phyloP scores from a whole-genome alignment of 2,888 invertebrate genomes.

The Parnassius smintheus region DNA sequence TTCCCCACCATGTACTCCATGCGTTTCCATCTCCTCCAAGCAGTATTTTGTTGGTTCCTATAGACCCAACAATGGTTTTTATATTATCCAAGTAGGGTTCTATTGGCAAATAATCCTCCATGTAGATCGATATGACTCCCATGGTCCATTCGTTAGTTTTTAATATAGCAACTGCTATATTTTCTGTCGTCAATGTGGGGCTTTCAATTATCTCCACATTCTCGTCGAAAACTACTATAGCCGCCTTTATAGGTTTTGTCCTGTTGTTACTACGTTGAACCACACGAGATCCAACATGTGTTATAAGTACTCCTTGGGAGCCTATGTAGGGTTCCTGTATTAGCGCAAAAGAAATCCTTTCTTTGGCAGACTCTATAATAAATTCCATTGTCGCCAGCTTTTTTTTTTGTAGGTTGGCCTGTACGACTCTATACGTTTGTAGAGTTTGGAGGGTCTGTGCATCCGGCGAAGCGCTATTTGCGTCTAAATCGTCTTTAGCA shows the following conservation, averaged over 20 bases:
- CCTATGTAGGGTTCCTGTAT: slow-evolving; percentile 26
- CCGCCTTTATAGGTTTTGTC: slow-evolving; percentile 13
- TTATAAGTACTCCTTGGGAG: slow-evolving; percentile 5
- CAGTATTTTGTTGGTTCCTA: too few relatives aligned
- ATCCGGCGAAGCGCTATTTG: too few relatives aligned
- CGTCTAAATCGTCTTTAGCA: slow-evolving; percentile 1
- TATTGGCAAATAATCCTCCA: not conserved
- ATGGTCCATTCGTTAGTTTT: not conserved
- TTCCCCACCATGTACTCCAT: slow-evolving; percentile 3
- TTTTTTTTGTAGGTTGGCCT: not conserved
- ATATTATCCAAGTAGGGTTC: not conserved
- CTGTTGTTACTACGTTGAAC: slow-evolving; percentile 1
- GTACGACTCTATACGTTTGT: too few relatives aligned
- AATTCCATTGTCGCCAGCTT: not conserved
- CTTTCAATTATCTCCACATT: not conserved
- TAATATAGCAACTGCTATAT: not conserved
- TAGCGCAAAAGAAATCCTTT: not conserved
- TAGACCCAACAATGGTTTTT: too few relatives aligned
- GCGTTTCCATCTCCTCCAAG: slow-evolving; percentile 1
- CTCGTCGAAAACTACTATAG: slow-evolving; percentile 18
- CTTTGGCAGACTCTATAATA: not conserved
- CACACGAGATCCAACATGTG: slow-evolving; percentile 1
- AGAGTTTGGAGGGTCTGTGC: too few relatives aligned
- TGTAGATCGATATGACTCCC: not conserved
- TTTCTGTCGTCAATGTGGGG: slow-evolving; percentile 1